Evolutionary conservation across 1,140 invertebrate genomes (phyloP).

Genomic region (Araneus ventricosus): DNA sequence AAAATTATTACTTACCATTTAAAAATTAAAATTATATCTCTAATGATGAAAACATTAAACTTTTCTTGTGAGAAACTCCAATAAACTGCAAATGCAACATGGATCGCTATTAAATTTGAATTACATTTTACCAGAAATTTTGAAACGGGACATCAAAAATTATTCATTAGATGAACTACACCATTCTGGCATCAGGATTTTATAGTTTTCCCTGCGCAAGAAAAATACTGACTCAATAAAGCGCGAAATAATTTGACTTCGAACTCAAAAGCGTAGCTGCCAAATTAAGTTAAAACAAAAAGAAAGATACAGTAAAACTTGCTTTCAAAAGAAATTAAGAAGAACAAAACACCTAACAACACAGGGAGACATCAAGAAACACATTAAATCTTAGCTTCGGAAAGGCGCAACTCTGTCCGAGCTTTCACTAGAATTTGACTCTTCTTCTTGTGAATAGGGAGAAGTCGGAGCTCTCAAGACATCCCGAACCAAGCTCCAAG

Average conservation of each 20-base stretch:
- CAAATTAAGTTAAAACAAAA: conserved; percentile 15
- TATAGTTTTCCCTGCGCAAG: neutral
- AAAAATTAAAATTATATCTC: too few species aligned
- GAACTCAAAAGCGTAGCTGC: conserved; percentile 1
- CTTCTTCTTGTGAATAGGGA: conserved; percentile 72
- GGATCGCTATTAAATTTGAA: too few species aligned
- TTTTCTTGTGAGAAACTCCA: too few species aligned
- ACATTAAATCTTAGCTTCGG: conserved; percentile 35
- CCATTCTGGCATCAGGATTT: too few species aligned
- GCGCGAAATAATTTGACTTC: neutral
- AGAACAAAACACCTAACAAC: neutral
- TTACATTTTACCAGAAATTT: too few species aligned
- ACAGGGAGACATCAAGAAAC: neutral
- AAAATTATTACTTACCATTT: too few species aligned
- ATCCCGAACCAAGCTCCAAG: conserved; percentile 65
- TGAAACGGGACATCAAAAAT: too few species aligned
- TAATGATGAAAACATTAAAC: too few species aligned
- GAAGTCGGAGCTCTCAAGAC: conserved; percentile 66
- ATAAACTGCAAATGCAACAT: too few species aligned
- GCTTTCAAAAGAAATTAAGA: neutral
- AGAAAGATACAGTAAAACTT: conserved; percentile 18
- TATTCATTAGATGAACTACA: too few species aligned
- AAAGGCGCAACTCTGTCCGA: conserved; percentile 61
- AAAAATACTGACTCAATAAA: neutral
- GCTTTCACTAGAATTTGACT: conserved; percentile 76